Percentiles rank a stretch among this genome's conserved stretches.
phyloP scores from a whole-genome alignment of 2,113 vertebrate species.

The Cheirogaleus medius region DNA sequence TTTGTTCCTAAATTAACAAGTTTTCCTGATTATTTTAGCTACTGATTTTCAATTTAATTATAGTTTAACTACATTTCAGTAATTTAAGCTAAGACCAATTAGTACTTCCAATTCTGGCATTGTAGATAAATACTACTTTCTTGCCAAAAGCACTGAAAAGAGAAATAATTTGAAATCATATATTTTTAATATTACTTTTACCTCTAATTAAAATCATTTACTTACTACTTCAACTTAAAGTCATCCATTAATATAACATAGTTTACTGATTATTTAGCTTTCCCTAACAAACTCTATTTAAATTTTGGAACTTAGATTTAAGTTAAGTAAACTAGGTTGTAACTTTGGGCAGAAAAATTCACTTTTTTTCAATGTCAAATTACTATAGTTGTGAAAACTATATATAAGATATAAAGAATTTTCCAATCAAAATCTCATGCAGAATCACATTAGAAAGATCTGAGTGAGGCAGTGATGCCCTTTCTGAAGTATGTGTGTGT shows the following conservation, averaged over 20 bases:
- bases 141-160: conserved; percentile 74
- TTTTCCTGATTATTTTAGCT: conserved; percentile 63
- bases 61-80: conserved; percentile 70
- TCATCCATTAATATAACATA: conserved; percentile 69
- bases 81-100: conserved; percentile 78
- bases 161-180: conserved; percentile 69
- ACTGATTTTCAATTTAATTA: conserved; percentile 74
- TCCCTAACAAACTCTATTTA: not conserved
- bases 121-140: conserved; percentile 72
- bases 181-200: conserved; percentile 63
- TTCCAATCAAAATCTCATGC: not conserved
- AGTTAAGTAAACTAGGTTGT: conserved; percentile 10
- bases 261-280: not conserved
- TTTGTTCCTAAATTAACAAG: conserved; percentile 20
- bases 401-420: not conserved
- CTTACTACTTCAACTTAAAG: conserved; percentile 79
- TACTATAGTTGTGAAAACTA: not conserved
- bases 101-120: conserved; percentile 59
- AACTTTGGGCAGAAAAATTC: not conserved
- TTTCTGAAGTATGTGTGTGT: not conserved
- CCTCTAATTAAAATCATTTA: conserved; percentile 79
- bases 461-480: not conserved
- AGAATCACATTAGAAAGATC: not conserved
- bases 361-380: not conserved
- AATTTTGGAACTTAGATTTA: conserved; percentile 2